A percentile compares a stretch with the other conserved stretches of the same genome.
phyloP scores from a whole-genome alignment of 2,888 invertebrate genomes.

The Drosophila heteroneura region DNA sequence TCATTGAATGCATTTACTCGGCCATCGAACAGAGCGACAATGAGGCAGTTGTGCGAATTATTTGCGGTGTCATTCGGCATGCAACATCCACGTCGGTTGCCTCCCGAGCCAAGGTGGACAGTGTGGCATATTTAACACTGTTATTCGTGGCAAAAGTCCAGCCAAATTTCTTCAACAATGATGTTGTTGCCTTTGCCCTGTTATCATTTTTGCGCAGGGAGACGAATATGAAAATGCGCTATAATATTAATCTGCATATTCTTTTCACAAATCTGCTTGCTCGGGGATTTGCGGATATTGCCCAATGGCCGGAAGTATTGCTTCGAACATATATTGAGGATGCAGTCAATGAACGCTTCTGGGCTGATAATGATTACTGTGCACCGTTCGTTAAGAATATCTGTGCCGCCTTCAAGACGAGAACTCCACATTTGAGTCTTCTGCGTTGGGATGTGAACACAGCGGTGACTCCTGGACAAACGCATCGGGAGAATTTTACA shows the following conservation, averaged over 20 bases:
- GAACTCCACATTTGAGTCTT: constrained; percentile 78
- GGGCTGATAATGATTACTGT: constrained; percentile 97
- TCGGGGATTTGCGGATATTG: constrained; percentile 92
- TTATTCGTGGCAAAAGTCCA: constrained; percentile 93
- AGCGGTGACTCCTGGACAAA: constrained; percentile 52
- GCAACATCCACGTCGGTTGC: constrained; percentile 89
- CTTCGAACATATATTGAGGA: constrained; percentile 98
- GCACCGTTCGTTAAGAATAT: constrained; percentile 96
- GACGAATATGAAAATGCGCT: constrained; percentile 91
- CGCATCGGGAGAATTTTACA: constrained; percentile 66
- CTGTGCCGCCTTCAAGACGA: constrained; percentile 86
- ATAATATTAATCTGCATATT: constrained; percentile 92
- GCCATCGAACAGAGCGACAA: constrained; percentile 92
- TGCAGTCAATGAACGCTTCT: constrained; percentile 95
- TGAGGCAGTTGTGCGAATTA: constrained; percentile 91
- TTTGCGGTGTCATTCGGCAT: constrained; percentile 95
- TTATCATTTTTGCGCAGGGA: constrained; percentile 94
- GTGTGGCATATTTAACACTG: constrained; percentile 90
- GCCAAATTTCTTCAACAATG: constrained; percentile 91
- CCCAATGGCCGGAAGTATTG: constrained; percentile 96
- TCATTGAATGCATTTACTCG: constrained; percentile 91
- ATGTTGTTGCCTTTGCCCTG: constrained; percentile 91
- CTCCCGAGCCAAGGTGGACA: constrained; percentile 93
- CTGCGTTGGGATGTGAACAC: constrained; percentile 74
- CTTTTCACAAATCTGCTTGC: constrained; percentile 94